phyloP scores from a whole-genome alignment of 2,113 vertebrate genomes.

The Phoenicopterus ruber region DNA sequence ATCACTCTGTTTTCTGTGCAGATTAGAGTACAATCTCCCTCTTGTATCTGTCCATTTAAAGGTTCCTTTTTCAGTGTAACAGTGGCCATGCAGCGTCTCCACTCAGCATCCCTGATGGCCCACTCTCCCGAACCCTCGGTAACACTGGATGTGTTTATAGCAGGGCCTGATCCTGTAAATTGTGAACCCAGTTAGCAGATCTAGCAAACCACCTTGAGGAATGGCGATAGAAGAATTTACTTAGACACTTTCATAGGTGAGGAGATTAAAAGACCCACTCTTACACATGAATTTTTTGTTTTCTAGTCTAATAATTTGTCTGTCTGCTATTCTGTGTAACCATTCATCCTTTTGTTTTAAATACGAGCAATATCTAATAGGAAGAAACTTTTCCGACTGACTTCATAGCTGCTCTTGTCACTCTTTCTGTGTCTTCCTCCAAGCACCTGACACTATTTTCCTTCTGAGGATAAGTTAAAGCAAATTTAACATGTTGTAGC shows the following conservation, averaged over 20 bases:
- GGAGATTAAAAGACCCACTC: neutral
- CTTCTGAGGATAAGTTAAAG: neutral
- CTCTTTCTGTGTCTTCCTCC: neutral
- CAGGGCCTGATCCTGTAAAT: neutral
- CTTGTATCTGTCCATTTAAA: neutral
- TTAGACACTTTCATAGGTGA: neutral
- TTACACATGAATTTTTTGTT: neutral
- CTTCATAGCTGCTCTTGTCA: neutral
- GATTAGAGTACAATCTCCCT: neutral
- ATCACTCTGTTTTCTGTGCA: neutral
- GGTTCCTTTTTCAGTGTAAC: neutral
- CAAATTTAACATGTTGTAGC: neutral
- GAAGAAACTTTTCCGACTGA: neutral
- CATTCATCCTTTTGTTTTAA: neutral
- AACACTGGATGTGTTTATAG: neutral
- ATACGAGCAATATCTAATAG: neutral
- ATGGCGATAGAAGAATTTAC: neutral
- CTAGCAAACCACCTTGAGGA: neutral
- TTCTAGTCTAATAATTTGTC: neutral
- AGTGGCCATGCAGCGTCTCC: neutral
- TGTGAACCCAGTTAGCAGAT: neutral
- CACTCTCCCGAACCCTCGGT: accelerated
- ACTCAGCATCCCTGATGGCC: neutral
- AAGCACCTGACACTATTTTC: neutral
- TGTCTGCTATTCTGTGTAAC: neutral